phyloP scores from a whole-genome alignment of 2,888 invertebrate genomes.

The Amitus sp. region DNA sequence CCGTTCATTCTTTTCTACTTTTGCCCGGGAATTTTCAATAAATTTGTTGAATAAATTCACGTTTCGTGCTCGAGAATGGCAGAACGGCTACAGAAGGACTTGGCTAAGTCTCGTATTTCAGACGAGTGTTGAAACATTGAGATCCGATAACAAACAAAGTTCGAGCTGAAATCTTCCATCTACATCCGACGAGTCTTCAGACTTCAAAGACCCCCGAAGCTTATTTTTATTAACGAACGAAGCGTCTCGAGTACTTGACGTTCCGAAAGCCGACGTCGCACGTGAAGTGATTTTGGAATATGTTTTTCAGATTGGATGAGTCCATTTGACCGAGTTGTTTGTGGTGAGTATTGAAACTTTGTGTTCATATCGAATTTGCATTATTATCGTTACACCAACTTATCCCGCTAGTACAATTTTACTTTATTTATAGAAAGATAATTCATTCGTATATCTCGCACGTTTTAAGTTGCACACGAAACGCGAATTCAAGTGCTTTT shows the following conservation, averaged over 20 bases:
- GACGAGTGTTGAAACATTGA: constrained; percentile 4
- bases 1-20: too few species aligned
- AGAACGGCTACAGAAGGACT: too few species aligned
- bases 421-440: not conserved
- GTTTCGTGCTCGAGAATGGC: too few species aligned
- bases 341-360: constrained; percentile 78
- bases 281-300: too few species aligned
- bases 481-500: not conserved
- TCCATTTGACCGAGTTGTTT: constrained; percentile 93
- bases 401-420: not conserved
- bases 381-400: too few species aligned
- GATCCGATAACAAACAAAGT: constrained; percentile 5
- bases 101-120: constrained; percentile 2
- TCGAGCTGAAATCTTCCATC: constrained; percentile 4
- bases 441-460: not conserved
- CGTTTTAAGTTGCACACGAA: not conserved
- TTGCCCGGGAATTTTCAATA: too few species aligned
- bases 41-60: too few species aligned
- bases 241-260: not conserved
- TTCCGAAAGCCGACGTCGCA: not conserved
- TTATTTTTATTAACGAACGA: constrained; percentile 2
- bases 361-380: too few species aligned
- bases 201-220: constrained; percentile 2
- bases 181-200: not conserved
- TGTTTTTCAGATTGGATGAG: constrained; percentile 93